These are phyloP conservation scores for Macropodus opercularis DNA, from an alignment of 2,797 vertebrate species.

Conservation along the genomic window DNA sequence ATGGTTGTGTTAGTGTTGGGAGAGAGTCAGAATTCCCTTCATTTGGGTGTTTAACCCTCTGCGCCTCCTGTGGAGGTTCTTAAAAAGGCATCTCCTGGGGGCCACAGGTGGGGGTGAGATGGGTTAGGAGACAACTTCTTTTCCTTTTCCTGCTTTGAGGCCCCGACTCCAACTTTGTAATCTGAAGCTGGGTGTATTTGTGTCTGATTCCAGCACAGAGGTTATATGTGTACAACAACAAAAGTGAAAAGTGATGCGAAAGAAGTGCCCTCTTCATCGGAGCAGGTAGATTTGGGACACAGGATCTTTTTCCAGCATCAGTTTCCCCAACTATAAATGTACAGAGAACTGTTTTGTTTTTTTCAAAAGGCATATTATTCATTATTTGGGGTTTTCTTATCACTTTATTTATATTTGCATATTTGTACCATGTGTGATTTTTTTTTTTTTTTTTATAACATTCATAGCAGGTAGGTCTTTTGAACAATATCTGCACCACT, in stretches of 20 bases:
- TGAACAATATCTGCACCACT: constrained; percentile 71
- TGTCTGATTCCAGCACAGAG: constrained; percentile 49
- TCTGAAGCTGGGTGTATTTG: constrained; percentile 41
- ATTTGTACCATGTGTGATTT: constrained; percentile 85
- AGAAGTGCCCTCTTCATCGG: constrained; percentile 40
- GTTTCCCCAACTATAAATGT: constrained; percentile 67
- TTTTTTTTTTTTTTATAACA: constrained; percentile 81
- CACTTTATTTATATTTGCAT: constrained; percentile 86
- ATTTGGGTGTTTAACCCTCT: constrained; percentile 75
- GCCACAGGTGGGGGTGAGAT: constrained; percentile 39
- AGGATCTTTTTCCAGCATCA: constrained; percentile 50
- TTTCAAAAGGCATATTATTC: constrained; percentile 72
- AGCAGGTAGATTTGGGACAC: constrained; percentile 42
- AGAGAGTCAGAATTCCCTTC: constrained; percentile 68
- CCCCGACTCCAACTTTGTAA: constrained; percentile 27
- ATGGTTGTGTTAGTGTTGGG: constrained; percentile 53
- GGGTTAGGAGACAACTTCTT: constrained; percentile 43
- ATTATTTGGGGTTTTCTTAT: constrained; percentile 83
- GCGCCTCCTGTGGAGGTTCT: constrained; percentile 87
- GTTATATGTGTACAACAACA: constrained; percentile 32
- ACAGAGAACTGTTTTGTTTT: constrained; percentile 68
- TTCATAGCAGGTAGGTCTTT: constrained; percentile 79
- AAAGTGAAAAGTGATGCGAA: constrained; percentile 30
- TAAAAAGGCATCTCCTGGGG: constrained; percentile 73
- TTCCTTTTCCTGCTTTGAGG: constrained; percentile 21